A percentile compares a stretch with the other conserved stretches of the same genome.
Evolutionary conservation across 2,888 invertebrate species (phyloP).

Genomic region (Cephus pygmeus): DNA sequence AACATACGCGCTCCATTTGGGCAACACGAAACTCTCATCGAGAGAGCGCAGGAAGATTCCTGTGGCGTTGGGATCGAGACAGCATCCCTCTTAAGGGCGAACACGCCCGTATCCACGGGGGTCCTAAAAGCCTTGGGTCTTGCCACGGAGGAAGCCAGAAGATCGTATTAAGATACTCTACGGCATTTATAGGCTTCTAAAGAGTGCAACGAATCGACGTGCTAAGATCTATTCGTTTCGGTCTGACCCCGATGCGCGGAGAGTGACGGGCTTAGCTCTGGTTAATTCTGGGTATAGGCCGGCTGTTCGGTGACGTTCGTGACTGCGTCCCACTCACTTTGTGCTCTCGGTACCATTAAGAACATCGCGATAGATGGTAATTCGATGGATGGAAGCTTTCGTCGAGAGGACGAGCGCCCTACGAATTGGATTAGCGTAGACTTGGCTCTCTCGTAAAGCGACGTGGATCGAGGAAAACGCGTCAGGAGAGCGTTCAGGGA

Average conservation of each 20-base stretch:
- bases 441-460: not conserved
- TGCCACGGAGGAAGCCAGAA: constrained; percentile 35
- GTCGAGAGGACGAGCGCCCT: not conserved
- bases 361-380: not conserved
- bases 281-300: not conserved
- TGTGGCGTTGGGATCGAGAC: constrained; percentile 4
- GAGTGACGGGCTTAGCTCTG: not conserved
- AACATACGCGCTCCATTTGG: constrained; percentile 29
- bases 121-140: constrained; percentile 37
- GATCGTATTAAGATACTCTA: constrained; percentile 51
- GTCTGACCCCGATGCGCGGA: not conserved
- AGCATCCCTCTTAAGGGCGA: constrained; percentile 40
- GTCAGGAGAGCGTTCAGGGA: not conserved
- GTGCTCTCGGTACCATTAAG: not conserved
- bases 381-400: not conserved
- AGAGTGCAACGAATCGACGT: constrained; percentile 23
- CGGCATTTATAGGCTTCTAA: constrained; percentile 38
- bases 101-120: constrained; percentile 35
- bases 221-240: constrained; percentile 34
- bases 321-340: not conserved
- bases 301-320: not conserved
- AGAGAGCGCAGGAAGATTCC: constrained; percentile 23
- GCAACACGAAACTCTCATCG: constrained; percentile 34
- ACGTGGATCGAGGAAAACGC: not conserved
- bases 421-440: not conserved